Percentiles rank a stretch among this genome's conserved stretches.
phyloP scores from a whole-genome alignment of 2,113 vertebrate species.

The Leptocoma aspasia region DNA sequence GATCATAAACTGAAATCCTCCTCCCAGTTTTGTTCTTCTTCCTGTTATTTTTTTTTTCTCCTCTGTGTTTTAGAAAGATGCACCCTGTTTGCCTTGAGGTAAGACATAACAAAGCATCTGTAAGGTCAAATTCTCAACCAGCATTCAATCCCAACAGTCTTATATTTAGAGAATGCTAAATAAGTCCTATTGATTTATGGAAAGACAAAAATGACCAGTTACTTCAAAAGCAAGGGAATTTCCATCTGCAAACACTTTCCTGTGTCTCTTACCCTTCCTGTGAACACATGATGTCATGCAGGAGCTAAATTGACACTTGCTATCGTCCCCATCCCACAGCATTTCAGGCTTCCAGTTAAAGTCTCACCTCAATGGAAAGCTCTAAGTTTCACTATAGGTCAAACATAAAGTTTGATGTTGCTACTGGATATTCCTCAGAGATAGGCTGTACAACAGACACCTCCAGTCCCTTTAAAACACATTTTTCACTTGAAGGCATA shows the following conservation, averaged over 20 bases:
- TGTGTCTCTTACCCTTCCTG: constrained; percentile 23
- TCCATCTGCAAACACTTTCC: neutral
- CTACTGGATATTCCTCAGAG: neutral
- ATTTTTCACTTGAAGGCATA: neutral
- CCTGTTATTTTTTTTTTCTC: neutral
- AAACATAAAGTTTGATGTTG: neutral
- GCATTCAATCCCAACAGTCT: neutral
- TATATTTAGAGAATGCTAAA: neutral
- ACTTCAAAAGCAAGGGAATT: neutral
- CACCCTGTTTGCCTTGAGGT: neutral
- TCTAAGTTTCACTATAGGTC: neutral
- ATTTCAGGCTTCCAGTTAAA: neutral
- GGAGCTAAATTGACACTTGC: neutral
- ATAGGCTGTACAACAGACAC: neutral
- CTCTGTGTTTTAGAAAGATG: neutral
- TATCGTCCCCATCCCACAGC: neutral
- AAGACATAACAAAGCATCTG: neutral
- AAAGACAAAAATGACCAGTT: neutral
- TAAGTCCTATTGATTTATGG: neutral
- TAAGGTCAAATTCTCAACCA: neutral
- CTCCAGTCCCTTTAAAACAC: neutral
- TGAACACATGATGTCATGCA: neutral
- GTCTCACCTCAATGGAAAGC: neutral
- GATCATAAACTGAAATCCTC: neutral
- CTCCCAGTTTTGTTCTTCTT: neutral